Base-by-base conservation (phyloP, 2,797 vertebrate species). In the Myotis planiceps region DNA sequence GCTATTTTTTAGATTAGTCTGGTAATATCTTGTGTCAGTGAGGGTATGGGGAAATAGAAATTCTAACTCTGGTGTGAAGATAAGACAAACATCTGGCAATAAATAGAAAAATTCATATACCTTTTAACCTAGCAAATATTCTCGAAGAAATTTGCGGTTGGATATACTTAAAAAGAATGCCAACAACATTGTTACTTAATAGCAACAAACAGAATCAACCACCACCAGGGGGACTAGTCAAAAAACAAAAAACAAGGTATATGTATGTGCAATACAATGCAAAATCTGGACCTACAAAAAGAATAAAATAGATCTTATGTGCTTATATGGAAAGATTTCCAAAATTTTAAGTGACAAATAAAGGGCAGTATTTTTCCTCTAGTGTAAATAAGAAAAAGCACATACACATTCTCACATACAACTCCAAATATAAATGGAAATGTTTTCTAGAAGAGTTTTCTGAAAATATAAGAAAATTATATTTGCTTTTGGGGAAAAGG, bases 261-360 rank as follows among this genome's bases (percentile, higher is more conserved):
- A 53, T 29, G 27, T 25, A 58, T 19, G 32, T 32, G 5, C 2
- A 75, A 90, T 75, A 58, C 1, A 81, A 37, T 68, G 39, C 21
- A 65, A 88, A 87, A 80, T 66, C 21, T 76, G 10, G 49, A 84
- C 37, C n/a, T 37, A 81, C 63, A 90, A 93, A 84, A 66, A 63
- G 45, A 90, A 89, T 65, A 29, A 90, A 37, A 72, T 5, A 78
- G 6, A 63, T 60, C 18, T 90, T 71, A 34, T 65, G 32, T 93
- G 37, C 14, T 90, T 79, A 78, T 9, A 72, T 7, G 37, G 53
- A 84, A 86, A 94, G 29, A 19, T 47, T 45, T 87, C 60, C 42
- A 92, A 91, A 91, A 83, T 47, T 88, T 27, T 88, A 80, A 96
- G n/a, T 84, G 55, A 89, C 96, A 92, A 82, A 91, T 39, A 63